These are phyloP conservation scores for Plotosus lineatus DNA, from an alignment of 2,113 vertebrate species.

Conservation along the genomic window DNA sequence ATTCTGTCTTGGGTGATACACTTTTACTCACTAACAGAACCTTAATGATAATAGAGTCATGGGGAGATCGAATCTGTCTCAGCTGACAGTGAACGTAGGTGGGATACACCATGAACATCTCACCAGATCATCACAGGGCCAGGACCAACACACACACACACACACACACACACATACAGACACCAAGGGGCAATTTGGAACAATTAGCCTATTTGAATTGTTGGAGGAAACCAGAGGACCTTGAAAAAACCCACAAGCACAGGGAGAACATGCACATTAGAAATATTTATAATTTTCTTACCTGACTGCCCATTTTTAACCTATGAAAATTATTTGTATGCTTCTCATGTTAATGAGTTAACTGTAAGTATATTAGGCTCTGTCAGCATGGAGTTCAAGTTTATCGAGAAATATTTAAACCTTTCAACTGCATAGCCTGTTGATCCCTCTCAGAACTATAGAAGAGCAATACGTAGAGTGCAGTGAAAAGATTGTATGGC, in stretches of 20 bases:
- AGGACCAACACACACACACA: too few relatives aligned
- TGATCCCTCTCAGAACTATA: conserved; percentile 10
- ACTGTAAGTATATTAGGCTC: not conserved
- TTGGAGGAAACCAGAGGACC: too few relatives aligned
- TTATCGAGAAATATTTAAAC: conserved; percentile 8
- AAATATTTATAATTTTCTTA: not conserved
- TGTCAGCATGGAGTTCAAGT: conserved; percentile 18
- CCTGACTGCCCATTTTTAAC: not conserved
- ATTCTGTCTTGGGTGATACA: not conserved
- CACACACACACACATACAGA: too few relatives aligned
- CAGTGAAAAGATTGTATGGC: conserved; percentile 7
- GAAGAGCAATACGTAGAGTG: not conserved
- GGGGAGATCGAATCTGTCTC: too few relatives aligned
- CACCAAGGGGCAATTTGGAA: not conserved
- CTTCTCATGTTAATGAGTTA: not conserved
- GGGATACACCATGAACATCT: too few relatives aligned
- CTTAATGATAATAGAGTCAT: too few relatives aligned
- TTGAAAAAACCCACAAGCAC: too few relatives aligned
- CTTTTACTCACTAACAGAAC: too few relatives aligned
- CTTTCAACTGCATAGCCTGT: not conserved
- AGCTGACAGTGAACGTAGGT: too few relatives aligned
- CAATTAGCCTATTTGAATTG: not conserved
- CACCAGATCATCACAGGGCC: too few relatives aligned
- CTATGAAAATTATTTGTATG: not conserved
- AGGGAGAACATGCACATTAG: too few relatives aligned